These are phyloP conservation scores for Prochilodus magdalenae DNA, from an alignment of 2,113 vertebrate species.

Conservation along the genomic window DNA sequence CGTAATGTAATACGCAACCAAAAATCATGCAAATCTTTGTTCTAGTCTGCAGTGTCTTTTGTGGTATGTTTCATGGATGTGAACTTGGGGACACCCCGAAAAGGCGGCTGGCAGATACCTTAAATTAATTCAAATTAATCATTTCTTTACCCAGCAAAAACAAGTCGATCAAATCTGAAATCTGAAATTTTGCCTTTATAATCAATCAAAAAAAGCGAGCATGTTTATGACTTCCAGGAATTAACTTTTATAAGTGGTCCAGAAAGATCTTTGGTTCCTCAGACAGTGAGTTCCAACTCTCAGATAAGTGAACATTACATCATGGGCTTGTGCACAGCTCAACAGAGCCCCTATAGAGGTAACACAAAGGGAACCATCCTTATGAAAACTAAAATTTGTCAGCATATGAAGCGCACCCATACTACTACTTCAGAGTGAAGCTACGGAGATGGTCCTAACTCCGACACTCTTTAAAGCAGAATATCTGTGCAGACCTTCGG, in stretches of 20 bases:
- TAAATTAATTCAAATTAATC: background rate
- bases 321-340: no score
- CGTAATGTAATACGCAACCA: slow-evolving; percentile 17
- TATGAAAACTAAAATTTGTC: background rate
- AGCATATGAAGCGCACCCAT: background rate
- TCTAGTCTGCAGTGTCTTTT: background rate
- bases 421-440: background rate
- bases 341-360: no score
- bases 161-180: no score
- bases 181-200: background rate
- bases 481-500: background rate
- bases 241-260: no score
- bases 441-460: background rate
- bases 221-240: background rate
- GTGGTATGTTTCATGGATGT: background rate
- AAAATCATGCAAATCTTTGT: background rate
- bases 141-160: background rate
- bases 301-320: no score
- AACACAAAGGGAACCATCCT: slow-evolving; percentile 23
- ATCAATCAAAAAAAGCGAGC: background rate
- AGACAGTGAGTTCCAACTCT: background rate
- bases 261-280: background rate
- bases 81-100: background rate
- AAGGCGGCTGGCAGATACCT: background rate
- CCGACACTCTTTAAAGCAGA: background rate